Evolutionary conservation across 2,797 vertebrate species (phyloP), one percentile per base, ranked within the genome.

Genomic region (Urosaurus nigricauda): DNA sequence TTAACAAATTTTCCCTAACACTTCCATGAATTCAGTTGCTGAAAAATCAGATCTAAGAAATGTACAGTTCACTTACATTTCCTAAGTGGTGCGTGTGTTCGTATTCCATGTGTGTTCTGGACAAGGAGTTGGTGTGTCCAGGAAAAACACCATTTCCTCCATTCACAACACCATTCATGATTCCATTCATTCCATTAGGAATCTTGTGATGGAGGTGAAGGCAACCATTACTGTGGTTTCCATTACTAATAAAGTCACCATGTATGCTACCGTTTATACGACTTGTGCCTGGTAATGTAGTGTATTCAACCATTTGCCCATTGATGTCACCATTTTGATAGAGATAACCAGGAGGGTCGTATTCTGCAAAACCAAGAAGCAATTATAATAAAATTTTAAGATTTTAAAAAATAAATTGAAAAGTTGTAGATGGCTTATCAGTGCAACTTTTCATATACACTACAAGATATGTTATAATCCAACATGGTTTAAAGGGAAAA

Each of bases 341-440:
- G 84, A 98, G 96, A 86, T 99, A 99, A 40, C 98, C 97, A 0
- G 98, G 98, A 75, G 98, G 97, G 95, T 99, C 98, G 0, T 98
- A 99, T 40, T 99, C 99, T 99, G 92, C n/a, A 90, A 87, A 14
- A 75, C 40, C 85, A 84, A 93, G 84, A 87, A 88, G 32, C 63
- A 40, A 14, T 24, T 0, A 1, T 1, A 0, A 16, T 14, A 13
- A 6, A 35, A 24, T 74, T 35, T 71, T 12, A 80, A 56, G 37
- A 2, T 0, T 5, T 2, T 47, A 14, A 32, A 19, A 40, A 11
- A 40, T 40, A 47, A 47, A 47, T 40, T 53, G 32, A 56, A 29
- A 71, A 35, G 21, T 40, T 37, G 16, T 21, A 60, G 4, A 73
- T 13, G 40, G 32, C 58, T 74, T 8, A 19, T 47, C 43, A 24